phyloP scores from a whole-genome alignment of 2,888 invertebrate species.

The Agelastica alni region DNA sequence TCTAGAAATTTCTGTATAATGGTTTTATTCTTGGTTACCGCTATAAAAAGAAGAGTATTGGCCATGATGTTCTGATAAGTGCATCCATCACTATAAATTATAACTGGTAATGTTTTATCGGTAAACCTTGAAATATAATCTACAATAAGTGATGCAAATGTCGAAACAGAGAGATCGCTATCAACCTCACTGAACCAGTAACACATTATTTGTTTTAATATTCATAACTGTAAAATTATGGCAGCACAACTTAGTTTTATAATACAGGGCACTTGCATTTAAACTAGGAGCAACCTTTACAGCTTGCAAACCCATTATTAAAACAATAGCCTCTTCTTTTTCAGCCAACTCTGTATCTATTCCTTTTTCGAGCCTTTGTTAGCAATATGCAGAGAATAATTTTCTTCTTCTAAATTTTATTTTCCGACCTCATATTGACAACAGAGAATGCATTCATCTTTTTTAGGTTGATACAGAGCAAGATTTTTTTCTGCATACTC shows the following conservation, averaged over 20 bases:
- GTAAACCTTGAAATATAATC: slow-evolving; percentile 7
- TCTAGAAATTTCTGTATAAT: no score
- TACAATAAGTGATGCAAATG: slow-evolving; percentile 4
- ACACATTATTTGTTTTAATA: no score
- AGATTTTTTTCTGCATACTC: not conserved
- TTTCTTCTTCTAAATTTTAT: not conserved
- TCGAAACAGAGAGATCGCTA: slow-evolving; percentile 1
- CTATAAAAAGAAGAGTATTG: not conserved
- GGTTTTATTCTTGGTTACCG: no score
- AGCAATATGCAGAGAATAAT: not conserved
- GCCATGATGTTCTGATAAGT: not conserved
- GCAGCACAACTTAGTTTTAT: not conserved
- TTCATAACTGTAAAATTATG: not conserved
- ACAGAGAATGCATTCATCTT: not conserved
- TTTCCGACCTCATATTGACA: not conserved
- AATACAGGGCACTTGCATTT: not conserved
- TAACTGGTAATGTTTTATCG: slow-evolving; percentile 3
- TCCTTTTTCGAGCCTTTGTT: not conserved
- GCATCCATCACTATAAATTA: not conserved
- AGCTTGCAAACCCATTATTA: not conserved
- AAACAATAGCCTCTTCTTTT: not conserved
- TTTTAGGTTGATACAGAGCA: not conserved
- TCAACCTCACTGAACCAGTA: slow-evolving; percentile 4
- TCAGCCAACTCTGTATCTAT: not conserved
- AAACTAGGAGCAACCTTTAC: not conserved